Base-by-base conservation (phyloP, 1,140 invertebrate genomes). In the Heliconius nattereri region DNA sequence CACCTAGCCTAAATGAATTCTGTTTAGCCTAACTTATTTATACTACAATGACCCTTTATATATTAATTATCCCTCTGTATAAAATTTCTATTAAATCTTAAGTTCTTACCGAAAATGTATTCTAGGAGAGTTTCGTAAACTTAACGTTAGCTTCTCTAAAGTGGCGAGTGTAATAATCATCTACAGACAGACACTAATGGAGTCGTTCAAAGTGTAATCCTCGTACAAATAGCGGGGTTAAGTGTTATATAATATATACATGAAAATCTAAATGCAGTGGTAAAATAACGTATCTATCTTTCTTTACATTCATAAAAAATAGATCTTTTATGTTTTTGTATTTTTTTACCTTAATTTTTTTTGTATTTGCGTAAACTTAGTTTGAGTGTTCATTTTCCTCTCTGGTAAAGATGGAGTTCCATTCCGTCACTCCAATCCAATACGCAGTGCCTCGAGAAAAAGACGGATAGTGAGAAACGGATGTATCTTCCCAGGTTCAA, bases 111-210 rank as follows among this genome's bases (percentile, higher is more conserved):
- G 9, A 66, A 66, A 66, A 66, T 66, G 1, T 26, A 20, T 66
- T 66, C 23, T 66, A 66, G 13, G 23, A 66, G 11, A 66, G 26
- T 66, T 66, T 29, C 54, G 20, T 66, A 75, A 60, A 57, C 73
- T 75, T 29, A 37, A 40, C 60, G 26, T 26, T 66, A 66, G 60
- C 74, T 35, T 37, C 54, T 40, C 23, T 35, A 75, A 57, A 75
- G 60, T 66, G 75, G 49, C 75, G 71, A 76, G n/a, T 20, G 60
- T 37, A 32, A 57, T 75, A 75, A 60, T 60, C 74, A 49, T 19
- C 73, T 75, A 26, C 74, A 60, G 74, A 75, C 74, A 74, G 73
- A 75, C 74, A 60, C 74, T 60, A 75, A 75, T 75, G 74, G 54
- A 23, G 54, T 57, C 7, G 52, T 35, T 49, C 49, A n/a, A 60